These are phyloP conservation scores for Galaxea fascicularis DNA, from an alignment of 92 coral and sea anemone species.

Conservation along the genomic window DNA sequence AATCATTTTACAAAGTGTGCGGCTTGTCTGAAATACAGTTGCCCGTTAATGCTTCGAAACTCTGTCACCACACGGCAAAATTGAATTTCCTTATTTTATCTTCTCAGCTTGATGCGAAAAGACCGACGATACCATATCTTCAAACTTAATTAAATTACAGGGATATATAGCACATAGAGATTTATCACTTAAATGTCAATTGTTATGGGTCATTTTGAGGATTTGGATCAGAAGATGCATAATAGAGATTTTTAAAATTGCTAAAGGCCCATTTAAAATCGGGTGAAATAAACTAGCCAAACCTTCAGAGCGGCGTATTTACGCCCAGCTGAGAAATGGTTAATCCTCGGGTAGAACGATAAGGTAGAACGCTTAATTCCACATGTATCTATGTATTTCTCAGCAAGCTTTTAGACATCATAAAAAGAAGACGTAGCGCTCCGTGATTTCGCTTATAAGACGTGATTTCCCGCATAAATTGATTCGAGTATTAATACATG, in stretches of 20 bases:
- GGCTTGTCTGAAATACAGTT: background rate
- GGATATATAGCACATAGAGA: background rate
- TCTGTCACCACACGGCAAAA: background rate
- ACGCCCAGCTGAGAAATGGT: background rate
- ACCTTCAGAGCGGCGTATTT: background rate
- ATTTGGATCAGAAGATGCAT: conserved; percentile 7
- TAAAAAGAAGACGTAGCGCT: background rate
- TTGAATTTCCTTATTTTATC: conserved; percentile 8
- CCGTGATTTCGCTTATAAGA: background rate
- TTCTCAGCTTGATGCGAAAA: conserved; percentile 2
- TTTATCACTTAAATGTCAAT: conserved; percentile 2
- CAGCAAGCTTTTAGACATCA: conserved; percentile 31
- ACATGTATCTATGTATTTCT: background rate
- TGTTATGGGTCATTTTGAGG: background rate
- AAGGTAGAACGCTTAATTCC: conserved; percentile 23
- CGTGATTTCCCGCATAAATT: conserved; percentile 4
- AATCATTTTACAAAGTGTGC: conserved; percentile 5
- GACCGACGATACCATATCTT: background rate
- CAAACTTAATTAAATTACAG: conserved; percentile 9
- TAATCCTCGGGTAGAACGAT: conserved; percentile 10
- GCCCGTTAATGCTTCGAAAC: background rate
- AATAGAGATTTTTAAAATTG: background rate
- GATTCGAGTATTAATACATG: conserved; percentile 9
- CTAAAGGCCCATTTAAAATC: background rate
- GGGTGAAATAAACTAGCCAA: too few species aligned